Evolutionary conservation across 2,888 invertebrate species (phyloP), one percentile per base, ranked within the genome.

Genomic region (Drosophila recens): DNA sequence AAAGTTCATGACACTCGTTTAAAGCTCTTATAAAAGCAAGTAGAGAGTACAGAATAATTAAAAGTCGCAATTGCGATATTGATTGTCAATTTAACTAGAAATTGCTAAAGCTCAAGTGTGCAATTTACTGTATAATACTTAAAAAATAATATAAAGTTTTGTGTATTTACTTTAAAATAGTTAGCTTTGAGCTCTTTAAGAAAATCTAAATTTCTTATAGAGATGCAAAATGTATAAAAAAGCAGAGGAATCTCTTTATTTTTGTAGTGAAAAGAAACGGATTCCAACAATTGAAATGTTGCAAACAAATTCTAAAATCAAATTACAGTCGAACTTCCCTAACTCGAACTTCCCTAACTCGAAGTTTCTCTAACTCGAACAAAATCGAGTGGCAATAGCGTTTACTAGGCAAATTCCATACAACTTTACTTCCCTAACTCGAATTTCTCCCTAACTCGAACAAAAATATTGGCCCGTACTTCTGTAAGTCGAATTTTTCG

Each of bases 261-360:
- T 34, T 36, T 13, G 36, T 36, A n/a, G 4, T 5, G n/a, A n/a
- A n/a, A n/a, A 38, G n/a, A n/a, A 1, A 38, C 13, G 1, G 5
- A n/a, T 20, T 27, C 15, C n/a, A 15, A 17, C 15, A 52, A 52
- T 23, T 52, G 20, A 59, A 58, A 40, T 33, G 45, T 40, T 38
- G 36, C 13, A 20, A 11, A 8, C 11, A 6, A 34, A 23, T 52
- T 43, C 15, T 2, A 51, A 30, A 30, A 58, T 23, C 34, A 17
- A 45, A 17, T 49, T n/a, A n/a, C n/a, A n/a, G n/a, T n/a, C n/a
- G n/a, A n/a, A n/a, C n/a, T n/a, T n/a, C n/a, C n/a, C n/a, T n/a
- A n/a, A n/a, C n/a, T n/a, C n/a, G n/a, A n/a, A n/a, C n/a, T n/a
- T n/a, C n/a, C n/a, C n/a, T n/a, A n/a, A n/a, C n/a, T n/a, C n/a